These are phyloP conservation scores for Thunnus albacares DNA, from an alignment of 2,797 vertebrate species.

Conservation along the genomic window DNA sequence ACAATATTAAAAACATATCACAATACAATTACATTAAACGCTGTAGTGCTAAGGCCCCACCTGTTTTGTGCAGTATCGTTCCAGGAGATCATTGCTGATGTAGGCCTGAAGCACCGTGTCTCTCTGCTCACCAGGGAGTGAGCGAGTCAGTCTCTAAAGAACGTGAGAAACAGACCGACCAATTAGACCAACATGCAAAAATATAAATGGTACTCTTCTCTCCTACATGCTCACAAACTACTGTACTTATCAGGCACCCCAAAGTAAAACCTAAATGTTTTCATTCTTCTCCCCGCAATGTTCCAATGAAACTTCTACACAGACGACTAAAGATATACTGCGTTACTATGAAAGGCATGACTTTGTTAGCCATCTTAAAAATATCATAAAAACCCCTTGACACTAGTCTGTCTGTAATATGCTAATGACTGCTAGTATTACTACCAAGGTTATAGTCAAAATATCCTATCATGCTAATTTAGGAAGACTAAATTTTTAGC, in stretches of 20 bases:
- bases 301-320: neutral
- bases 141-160: conserved; percentile 93
- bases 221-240: neutral
- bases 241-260: neutral
- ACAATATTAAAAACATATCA: neutral
- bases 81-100: conserved; percentile 93
- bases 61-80: conserved; percentile 87
- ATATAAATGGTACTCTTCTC: neutral
- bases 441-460: neutral
- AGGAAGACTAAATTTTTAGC: neutral
- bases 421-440: neutral
- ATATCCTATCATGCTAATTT: neutral
- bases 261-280: neutral
- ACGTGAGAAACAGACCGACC: conserved; percentile 26
- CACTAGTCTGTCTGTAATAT: neutral
- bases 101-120: conserved; percentile 95
- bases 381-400: neutral
- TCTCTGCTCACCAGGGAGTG: conserved; percentile 95
- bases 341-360: neutral
- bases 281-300: neutral
- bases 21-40: neutral
- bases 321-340: neutral
- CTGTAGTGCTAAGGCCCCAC: conserved; percentile 69
- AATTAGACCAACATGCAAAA: conserved; percentile 9
- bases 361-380: neutral